Base-by-base conservation (phyloP, 2,113 vertebrate genomes). In the Solea solea region DNA sequence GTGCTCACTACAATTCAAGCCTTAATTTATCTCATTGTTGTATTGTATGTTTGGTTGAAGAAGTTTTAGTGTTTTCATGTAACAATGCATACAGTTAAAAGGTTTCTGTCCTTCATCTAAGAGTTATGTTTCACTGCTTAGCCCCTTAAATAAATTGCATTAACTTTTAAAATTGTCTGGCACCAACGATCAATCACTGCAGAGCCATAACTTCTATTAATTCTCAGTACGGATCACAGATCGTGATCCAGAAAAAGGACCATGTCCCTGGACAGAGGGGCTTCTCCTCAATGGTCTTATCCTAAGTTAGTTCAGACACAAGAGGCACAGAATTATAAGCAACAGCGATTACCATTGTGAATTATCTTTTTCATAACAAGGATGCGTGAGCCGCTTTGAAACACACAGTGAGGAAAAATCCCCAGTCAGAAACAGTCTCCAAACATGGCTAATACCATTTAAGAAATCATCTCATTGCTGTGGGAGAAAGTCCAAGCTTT, bases 381-480 rank as follows among this genome's bases (percentile, higher is more conserved):
- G 67, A 74, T 53, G 74, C 52, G 1, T 15, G n/a, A 55, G 69
- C 58, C 7, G 58, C 82, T 85, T 85, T 80, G 70, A 86, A 82
- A 84, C 40, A 34, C 73, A 65, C 80, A 76, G 63, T 48, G 49
- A 85, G 64, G 66, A 76, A 56, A 76, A 80, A 83, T 66, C 74
- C 69, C 39, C 56, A 56, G 64, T 46, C 75, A 73, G 69, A 63
- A 83, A 76, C 44, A 1, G 65, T 69, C 79, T 80, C 80, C 80
- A 85, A 90, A 86, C 85, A 76, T 9, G 76, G 76, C 78, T 90
- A 87, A 89, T 74, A 70, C 73, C 75, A 10, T 83, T 84, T 80
- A 80, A 87, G 76, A 58, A 58, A 67, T 13, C 21, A 51, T 76
- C 74, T 81, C 63, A 53, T 64, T 84, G 82, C 73, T 59, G 55